phyloP scores from a whole-genome alignment of 1,140 invertebrate species.

The Chlorops oryzae region DNA sequence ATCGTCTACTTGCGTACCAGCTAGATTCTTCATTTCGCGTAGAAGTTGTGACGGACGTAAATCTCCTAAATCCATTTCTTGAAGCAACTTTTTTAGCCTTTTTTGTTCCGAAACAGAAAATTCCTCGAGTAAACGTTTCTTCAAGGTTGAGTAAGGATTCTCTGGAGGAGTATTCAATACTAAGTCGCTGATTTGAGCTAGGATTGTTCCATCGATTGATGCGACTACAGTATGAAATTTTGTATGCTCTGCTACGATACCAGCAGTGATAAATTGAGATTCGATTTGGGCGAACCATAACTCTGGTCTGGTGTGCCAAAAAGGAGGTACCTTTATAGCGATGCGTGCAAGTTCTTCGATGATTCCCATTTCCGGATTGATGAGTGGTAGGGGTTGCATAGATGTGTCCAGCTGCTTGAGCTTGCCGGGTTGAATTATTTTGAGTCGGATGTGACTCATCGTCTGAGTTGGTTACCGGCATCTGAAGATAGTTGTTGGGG shows the following conservation, averaged over 20 bases:
- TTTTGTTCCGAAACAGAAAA: slow-evolving; percentile 18
- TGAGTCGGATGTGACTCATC: too few relatives aligned
- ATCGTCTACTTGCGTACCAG: slow-evolving; percentile 1
- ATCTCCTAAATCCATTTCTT: slow-evolving; percentile 24
- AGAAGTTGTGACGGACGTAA: slow-evolving; percentile 25
- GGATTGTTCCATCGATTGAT: slow-evolving; percentile 1
- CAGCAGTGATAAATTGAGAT: slow-evolving; percentile 5
- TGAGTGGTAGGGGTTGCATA: too few relatives aligned
- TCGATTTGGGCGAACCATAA: slow-evolving; percentile 26
- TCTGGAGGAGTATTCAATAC: slow-evolving; percentile 15
- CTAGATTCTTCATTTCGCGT: slow-evolving; percentile 8
- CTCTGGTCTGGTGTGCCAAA: slow-evolving; percentile 15
- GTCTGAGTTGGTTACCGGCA: too few relatives aligned
- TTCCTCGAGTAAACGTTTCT: background rate
- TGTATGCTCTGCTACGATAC: background rate
- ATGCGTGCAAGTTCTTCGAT: background rate
- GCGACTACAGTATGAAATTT: slow-evolving; percentile 7
- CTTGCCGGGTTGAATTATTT: too few relatives aligned
- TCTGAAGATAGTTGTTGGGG: too few relatives aligned
- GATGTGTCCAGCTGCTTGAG: too few relatives aligned
- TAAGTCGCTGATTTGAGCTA: slow-evolving; percentile 11
- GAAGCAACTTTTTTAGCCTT: slow-evolving; percentile 20
- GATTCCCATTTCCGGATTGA: too few relatives aligned
- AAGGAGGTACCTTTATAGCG: slow-evolving; percentile 13
- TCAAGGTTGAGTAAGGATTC: slow-evolving; percentile 3